A percentile compares a stretch with the other conserved stretches of the same genome.
phyloP scores from a whole-genome alignment of 1,140 invertebrate genomes.

The Tetramorium simillimum region DNA sequence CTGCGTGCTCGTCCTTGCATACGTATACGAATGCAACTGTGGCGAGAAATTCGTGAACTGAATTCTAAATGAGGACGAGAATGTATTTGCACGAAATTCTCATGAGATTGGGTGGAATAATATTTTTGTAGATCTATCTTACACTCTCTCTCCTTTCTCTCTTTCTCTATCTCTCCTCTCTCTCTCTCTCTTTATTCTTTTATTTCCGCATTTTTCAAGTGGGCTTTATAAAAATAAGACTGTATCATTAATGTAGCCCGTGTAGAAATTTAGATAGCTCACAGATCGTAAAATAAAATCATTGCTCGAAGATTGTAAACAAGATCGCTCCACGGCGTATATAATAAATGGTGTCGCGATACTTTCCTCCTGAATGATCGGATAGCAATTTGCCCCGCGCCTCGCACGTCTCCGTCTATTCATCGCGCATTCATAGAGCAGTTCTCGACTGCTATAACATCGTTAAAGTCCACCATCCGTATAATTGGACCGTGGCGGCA shows the following conservation, averaged over 20 bases:
- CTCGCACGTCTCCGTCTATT: conserved; percentile 10
- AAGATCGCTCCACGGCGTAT: neutral
- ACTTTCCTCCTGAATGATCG: neutral
- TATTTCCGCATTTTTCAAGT: neutral
- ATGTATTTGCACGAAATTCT: conserved; percentile 16
- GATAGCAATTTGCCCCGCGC: conserved; percentile 3
- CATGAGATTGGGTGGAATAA: conserved; percentile 29
- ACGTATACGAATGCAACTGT: conserved; percentile 11
- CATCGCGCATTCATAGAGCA: conserved; percentile 28
- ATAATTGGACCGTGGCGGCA: conserved; percentile 42
- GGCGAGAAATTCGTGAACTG: neutral
- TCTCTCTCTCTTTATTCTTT: neutral
- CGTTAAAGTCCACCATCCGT: conserved; percentile 31
- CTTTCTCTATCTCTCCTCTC: neutral
- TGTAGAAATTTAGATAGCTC: neutral
- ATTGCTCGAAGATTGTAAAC: neutral
- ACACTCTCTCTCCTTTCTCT: neutral
- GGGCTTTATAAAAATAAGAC: neutral
- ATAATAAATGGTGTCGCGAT: neutral
- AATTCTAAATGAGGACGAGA: conserved; percentile 26
- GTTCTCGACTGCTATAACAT: conserved; percentile 16
- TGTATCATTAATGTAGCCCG: neutral
- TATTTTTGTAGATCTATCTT: neutral
- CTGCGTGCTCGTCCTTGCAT: conserved; percentile 31
- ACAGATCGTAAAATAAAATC: neutral